Evolutionary conservation across 2,888 invertebrate species (phyloP).

Genomic region (Polia nebulosa): DNA sequence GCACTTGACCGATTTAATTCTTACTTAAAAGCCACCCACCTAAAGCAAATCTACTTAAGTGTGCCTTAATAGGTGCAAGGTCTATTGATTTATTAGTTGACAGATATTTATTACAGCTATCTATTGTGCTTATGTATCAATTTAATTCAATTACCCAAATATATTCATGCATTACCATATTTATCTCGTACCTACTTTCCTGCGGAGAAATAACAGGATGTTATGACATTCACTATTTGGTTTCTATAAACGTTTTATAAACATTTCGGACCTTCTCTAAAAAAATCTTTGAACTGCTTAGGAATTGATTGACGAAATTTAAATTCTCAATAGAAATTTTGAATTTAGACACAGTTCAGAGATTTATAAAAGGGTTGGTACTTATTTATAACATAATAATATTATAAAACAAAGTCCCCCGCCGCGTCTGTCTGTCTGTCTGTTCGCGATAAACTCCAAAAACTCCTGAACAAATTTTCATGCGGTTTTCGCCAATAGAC

Average conservation of each 20-base stretch:
- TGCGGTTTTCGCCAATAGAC: too few relatives aligned
- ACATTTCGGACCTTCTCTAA: background rate
- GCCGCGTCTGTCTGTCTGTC: too few relatives aligned
- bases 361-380: too few relatives aligned
- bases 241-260: conserved; percentile 19
- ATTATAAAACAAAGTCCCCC: too few relatives aligned
- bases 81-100: conserved; percentile 54
- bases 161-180: conserved; percentile 52
- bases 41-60: conserved; percentile 39
- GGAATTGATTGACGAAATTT: too few relatives aligned
- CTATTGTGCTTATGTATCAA: conserved; percentile 48
- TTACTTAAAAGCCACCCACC: conserved; percentile 58
- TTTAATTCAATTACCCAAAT: conserved; percentile 59
- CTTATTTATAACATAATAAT: too few relatives aligned
- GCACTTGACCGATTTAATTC: conserved; percentile 62
- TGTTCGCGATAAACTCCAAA: too few relatives aligned
- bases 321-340: too few relatives aligned
- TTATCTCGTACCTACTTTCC: conserved; percentile 39
- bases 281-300: too few relatives aligned
- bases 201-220: conserved; percentile 31
- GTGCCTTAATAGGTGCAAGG: conserved; percentile 62
- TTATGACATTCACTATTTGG: conserved; percentile 29
- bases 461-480: too few relatives aligned
- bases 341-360: too few relatives aligned
- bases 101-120: conserved; percentile 57